These are phyloP conservation scores for Hyperopisus bebe DNA, from an alignment of 2,113 vertebrate genomes.

Conservation along the genomic window DNA sequence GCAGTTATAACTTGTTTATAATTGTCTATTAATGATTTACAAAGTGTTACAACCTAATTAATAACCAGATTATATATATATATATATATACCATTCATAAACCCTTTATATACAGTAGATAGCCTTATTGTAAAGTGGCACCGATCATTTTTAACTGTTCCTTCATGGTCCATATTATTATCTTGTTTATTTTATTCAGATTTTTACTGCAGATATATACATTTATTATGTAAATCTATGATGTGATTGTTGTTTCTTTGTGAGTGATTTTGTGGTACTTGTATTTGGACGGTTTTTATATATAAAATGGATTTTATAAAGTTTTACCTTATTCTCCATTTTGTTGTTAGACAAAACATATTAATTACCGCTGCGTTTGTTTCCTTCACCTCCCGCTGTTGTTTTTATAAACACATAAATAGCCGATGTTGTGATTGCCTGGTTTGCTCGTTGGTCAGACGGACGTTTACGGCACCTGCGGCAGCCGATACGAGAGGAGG, in stretches of 20 bases:
- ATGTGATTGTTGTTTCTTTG: background rate
- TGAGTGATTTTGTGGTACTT: background rate
- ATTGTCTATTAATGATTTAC: too few relatives aligned
- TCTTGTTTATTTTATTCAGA: background rate
- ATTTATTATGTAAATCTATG: background rate
- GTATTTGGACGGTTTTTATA: background rate
- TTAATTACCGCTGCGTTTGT: background rate
- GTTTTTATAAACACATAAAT: background rate
- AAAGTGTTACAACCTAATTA: too few relatives aligned
- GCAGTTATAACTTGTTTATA: too few relatives aligned
- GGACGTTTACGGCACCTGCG: constrained; percentile 71
- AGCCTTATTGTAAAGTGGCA: too few relatives aligned
- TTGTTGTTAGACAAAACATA: background rate
- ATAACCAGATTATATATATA: too few relatives aligned
- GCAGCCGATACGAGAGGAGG: constrained; percentile 61
- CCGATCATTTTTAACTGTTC: background rate
- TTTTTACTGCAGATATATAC: background rate
- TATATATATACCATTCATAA: too few relatives aligned
- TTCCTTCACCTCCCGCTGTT: background rate
- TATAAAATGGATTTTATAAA: background rate
- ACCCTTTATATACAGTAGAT: too few relatives aligned
- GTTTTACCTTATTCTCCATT: background rate
- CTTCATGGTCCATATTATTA: background rate
- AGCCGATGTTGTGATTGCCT: background rate
- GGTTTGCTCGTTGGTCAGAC: constrained; percentile 46